Percentiles rank a stretch among this genome's conserved stretches.
Conservation (phyloP, 23 tunicate genomes). For the Trididemnum miniatum region DNA sequence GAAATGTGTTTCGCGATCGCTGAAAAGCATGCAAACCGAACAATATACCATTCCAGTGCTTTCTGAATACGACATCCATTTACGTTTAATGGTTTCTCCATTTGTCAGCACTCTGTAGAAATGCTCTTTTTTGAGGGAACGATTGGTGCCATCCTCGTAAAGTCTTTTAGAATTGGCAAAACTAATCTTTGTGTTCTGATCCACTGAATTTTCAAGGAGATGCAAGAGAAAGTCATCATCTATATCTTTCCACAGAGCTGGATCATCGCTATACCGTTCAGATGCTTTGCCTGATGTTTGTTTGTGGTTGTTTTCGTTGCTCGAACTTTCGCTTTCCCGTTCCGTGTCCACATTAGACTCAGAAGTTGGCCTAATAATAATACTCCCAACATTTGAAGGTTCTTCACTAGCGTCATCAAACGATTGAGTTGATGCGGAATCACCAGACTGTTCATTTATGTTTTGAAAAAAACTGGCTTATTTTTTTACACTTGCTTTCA, state of each 20-base stretch:
- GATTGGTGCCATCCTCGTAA: conserved; percentile 22
- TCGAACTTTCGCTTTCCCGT: conserved; percentile 9
- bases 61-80: conserved; percentile 25
- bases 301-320: background rate
- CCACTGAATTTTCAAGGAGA: conserved; percentile 13
- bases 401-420: too few relatives aligned
- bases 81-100: conserved; percentile 29
- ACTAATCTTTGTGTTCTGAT: conserved; percentile 28
- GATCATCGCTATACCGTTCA: conserved; percentile 25
- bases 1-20: conserved; percentile 19
- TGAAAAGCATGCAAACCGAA: conserved; percentile 9
- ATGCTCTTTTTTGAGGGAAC: background rate
- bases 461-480: too few relatives aligned
- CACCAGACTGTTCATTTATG: too few relatives aligned
- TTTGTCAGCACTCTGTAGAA: conserved; percentile 20
- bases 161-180: conserved; percentile 22
- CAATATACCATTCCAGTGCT: conserved; percentile 23
- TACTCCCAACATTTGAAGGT: too few relatives aligned
- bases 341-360: conserved; percentile 15
- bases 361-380: conserved; percentile 20
- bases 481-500: too few relatives aligned
- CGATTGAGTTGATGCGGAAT: too few relatives aligned
- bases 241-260: conserved; percentile 27
- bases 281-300: conserved; percentile 19
- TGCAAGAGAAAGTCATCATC: conserved; percentile 23